Base-by-base conservation (phyloP, 2,113 vertebrate genomes). In the Petrocephalus microphthalmus region DNA sequence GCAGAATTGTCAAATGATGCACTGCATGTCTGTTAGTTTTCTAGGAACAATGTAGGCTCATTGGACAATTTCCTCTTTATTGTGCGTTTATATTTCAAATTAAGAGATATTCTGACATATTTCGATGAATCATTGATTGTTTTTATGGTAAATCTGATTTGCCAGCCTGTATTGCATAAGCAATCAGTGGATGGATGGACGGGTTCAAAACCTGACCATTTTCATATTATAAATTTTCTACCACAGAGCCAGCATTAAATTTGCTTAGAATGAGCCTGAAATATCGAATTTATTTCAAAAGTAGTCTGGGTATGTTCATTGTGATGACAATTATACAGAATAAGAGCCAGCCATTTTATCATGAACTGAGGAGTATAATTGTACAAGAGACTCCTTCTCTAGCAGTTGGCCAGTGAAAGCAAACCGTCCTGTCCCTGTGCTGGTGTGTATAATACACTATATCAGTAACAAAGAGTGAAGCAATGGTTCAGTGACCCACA, bases 331-430 rank as follows among this genome's bases (percentile, higher is more conserved):
- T 7, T 33, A 29, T 37, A 6, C 25, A 37, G 15, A 74, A 37
- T 74, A 74, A 82, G 37, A 82, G 37, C 15, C 6, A n/a, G 42
- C 7, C 78, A 82, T 82, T 17, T 19, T 49, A 1, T 49, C 22
- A 47, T 81, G 33, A 81, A 45, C 7, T 19, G 22, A 42, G 2
- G 7, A 49, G 78, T 22, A 22, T 2, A 33, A 49, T 49, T 82
- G 8, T 37, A 82, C 42, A 49, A 45, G 49, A 45, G 78, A 20
- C 25, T 64, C 8, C 45, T 83, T 83, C 81, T 49, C 45, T 49
- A 47, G 81, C 81, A 83, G 81, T 42, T 83, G 81, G 81, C 42
- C 81, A 83, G 42, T 47, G 81, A 83, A 83, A 49, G 81, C 17
- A 83, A 10, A 20, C 45, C 42, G n/a, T 83, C 81, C 22, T 13